A percentile compares a stretch with the other conserved stretches of the same genome.
phyloP scores from a whole-genome alignment of 2,797 vertebrate genomes.

The Petrocephalus schoutedeni region DNA sequence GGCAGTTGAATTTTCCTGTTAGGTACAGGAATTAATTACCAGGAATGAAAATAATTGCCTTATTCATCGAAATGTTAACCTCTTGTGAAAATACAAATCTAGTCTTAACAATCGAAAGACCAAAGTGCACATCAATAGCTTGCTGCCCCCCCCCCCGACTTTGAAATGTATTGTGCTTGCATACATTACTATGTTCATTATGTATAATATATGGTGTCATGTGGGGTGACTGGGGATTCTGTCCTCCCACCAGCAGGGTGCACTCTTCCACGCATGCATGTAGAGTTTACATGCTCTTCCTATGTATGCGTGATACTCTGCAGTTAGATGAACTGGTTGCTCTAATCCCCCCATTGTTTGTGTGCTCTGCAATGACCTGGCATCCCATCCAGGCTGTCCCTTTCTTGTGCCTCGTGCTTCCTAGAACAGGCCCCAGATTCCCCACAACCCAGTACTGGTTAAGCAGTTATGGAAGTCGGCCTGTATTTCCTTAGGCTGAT shows the following conservation, averaged over 20 bases:
- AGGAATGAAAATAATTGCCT: constrained; percentile 9
- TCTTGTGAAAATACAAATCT: background rate
- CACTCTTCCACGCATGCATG: background rate
- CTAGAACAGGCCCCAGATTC: background rate
- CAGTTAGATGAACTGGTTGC: background rate
- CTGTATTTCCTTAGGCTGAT: background rate
- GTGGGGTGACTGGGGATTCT: background rate
- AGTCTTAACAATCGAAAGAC: background rate
- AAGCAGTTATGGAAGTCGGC: background rate
- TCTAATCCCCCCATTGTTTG: too few species aligned
- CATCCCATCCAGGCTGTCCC: background rate
- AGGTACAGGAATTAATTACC: constrained; percentile 12
- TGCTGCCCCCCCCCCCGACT: background rate
- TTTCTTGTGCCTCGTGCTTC: background rate
- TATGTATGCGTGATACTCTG: background rate
- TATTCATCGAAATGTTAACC: constrained; percentile 7
- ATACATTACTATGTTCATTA: background rate
- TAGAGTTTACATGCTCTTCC: background rate
- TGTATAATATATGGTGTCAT: background rate
- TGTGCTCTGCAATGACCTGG: too few species aligned
- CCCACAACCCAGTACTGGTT: background rate
- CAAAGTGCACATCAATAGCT: background rate
- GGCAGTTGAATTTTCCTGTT: constrained; percentile 21
- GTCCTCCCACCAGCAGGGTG: background rate
- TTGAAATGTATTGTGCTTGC: background rate